phyloP scores from a whole-genome alignment of 2,797 vertebrate species.

The Caiman crocodilus region DNA sequence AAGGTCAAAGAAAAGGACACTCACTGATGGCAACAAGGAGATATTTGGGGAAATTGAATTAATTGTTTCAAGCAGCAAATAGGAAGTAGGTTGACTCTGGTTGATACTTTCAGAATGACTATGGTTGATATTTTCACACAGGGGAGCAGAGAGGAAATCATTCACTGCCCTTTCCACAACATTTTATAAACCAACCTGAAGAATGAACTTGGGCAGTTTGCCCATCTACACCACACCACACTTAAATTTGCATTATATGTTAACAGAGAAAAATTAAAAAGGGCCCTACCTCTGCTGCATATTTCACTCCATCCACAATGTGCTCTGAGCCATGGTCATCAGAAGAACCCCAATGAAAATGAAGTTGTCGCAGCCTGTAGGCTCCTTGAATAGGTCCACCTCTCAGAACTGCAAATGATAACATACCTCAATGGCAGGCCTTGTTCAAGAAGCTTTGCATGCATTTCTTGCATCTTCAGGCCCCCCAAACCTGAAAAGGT shows the following conservation, averaged over 20 bases:
- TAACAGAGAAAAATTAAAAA: not conserved
- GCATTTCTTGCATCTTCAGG: accelerated
- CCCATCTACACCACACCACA: not conserved
- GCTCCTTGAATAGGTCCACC: constrained; percentile 88
- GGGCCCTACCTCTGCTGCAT: constrained; percentile 89
- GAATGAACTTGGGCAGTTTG: not conserved
- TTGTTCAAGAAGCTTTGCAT: not conserved
- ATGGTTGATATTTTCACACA: not conserved
- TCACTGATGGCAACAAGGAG: not conserved
- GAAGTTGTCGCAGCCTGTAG: constrained; percentile 95
- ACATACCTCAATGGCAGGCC: not conserved
- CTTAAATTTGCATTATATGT: not conserved
- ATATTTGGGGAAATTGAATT: not conserved
- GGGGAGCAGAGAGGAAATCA: not conserved
- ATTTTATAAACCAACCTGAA: not conserved
- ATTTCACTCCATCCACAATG: constrained; percentile 87
- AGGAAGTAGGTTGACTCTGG: not conserved
- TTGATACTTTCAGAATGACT: not conserved
- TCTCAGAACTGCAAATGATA: constrained; percentile 85
- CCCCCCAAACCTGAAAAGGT: accelerated
- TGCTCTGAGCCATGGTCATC: constrained; percentile 94
- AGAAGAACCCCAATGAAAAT: constrained; percentile 93
- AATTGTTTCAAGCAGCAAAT: not conserved
- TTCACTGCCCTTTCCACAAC: not conserved
- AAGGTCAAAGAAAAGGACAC: not conserved